These are phyloP conservation scores for Pemphigus obesinymphae DNA, from an alignment of 1,140 invertebrate species.

Conservation along the genomic window DNA sequence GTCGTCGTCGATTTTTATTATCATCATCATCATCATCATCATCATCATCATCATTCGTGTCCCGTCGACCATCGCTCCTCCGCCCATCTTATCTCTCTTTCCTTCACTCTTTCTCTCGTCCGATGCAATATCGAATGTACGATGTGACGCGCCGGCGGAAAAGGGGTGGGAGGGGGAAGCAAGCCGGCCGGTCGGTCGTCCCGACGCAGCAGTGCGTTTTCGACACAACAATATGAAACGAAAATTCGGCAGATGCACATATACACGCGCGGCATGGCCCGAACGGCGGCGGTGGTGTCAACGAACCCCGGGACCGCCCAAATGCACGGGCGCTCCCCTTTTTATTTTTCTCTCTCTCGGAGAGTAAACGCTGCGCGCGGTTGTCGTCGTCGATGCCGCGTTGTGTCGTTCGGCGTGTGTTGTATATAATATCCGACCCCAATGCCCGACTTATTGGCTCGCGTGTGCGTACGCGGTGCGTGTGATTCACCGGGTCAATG, in stretches of 20 bases:
- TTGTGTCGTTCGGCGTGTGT: neutral
- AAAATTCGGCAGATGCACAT: constrained; percentile 29
- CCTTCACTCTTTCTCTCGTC: constrained; percentile 19
- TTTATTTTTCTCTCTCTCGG: constrained; percentile 23
- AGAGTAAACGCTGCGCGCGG: constrained; percentile 10
- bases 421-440: constrained; percentile 31
- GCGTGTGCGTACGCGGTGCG: constrained; percentile 3
- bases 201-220: neutral
- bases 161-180: too few relatives aligned
- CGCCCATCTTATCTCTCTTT: neutral
- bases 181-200: too few relatives aligned
- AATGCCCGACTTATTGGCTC: constrained; percentile 27
- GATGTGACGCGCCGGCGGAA: neutral
- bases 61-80: neutral
- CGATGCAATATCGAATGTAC: too few relatives aligned
- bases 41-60: too few relatives aligned
- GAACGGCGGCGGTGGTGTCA: constrained; percentile 18
- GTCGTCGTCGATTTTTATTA: neutral
- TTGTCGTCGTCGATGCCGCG: neutral
- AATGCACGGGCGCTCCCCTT: constrained; percentile 19
- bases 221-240: constrained; percentile 3
- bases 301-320: constrained; percentile 22
- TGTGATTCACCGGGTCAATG: constrained; percentile 12
- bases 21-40: too few relatives aligned
- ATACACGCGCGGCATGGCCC: neutral